Conservation (phyloP, 2,888 invertebrate genomes). For the Flexamia atlantica region DNA sequence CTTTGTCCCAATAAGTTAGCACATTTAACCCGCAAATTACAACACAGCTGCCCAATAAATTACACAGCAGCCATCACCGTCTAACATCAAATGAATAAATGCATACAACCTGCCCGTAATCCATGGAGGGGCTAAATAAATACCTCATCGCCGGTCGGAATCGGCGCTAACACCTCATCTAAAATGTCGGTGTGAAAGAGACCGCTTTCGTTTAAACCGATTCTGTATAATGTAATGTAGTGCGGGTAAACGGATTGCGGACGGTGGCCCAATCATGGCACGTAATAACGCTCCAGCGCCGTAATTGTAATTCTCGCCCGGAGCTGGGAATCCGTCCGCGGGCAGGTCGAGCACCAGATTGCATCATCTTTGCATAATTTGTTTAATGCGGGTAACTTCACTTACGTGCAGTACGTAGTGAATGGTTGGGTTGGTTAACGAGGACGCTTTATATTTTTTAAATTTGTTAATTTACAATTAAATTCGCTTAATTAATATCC, state of each 20-base stretch:
- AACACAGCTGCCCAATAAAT: too few species aligned
- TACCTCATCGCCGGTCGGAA: neutral
- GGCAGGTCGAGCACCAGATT: neutral
- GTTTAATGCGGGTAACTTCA: neutral
- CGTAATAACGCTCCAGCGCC: conserved; percentile 8
- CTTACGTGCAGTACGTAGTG: too few species aligned
- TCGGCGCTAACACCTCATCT: neutral
- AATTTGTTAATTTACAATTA: too few species aligned
- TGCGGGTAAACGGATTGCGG: conserved; percentile 31
- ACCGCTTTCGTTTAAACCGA: neutral
- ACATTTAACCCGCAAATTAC: too few species aligned
- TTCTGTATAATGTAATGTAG: conserved; percentile 13
- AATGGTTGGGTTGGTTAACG: too few species aligned
- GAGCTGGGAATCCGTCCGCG: neutral
- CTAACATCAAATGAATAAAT: neutral
- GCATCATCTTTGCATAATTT: conserved; percentile 6
- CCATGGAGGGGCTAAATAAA: neutral
- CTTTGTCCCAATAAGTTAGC: too few species aligned
- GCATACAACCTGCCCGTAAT: neutral
- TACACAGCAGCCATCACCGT: too few species aligned
- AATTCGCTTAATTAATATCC: too few species aligned
- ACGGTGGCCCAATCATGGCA: conserved; percentile 41
- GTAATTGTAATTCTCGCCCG: conserved; percentile 1
- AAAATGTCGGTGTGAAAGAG: conserved; percentile 7
- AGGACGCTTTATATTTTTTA: too few species aligned